A percentile compares a stretch with the other conserved stretches of the same genome.
Evolutionary conservation across 2,888 invertebrate genomes (phyloP).

Genomic region (Lasioglossum morio): DNA sequence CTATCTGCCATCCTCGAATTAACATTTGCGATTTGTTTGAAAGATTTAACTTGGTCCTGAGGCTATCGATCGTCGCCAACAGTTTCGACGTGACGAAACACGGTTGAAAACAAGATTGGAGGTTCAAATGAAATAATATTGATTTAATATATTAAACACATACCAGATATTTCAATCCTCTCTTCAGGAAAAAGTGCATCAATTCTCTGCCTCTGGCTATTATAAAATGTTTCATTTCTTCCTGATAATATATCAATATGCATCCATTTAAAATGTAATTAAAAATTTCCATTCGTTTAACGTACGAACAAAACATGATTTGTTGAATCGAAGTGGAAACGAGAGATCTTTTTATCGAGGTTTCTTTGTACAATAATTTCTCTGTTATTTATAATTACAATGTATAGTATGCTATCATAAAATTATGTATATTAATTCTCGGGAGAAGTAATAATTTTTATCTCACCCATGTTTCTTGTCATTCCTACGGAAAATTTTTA

Average conservation of each 20-base stretch:
- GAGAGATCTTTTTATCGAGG: background rate
- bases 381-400: background rate
- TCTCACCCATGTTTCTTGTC: background rate
- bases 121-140: background rate
- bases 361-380: background rate
- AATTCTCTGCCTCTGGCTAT: background rate
- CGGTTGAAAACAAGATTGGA: constrained; percentile 43
- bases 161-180: background rate
- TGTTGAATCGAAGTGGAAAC: background rate
- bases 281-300: background rate
- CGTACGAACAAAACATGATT: background rate
- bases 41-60: background rate
- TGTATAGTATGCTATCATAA: background rate
- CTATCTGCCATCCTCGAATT: constrained; percentile 32
- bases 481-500: background rate
- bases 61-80: constrained; percentile 32
- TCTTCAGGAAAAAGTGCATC: background rate
- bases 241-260: background rate
- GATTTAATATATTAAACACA: background rate
- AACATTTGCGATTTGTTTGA: constrained; percentile 38
- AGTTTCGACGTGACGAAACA: background rate
- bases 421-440: background rate
- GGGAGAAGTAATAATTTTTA: background rate
- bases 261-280: background rate
- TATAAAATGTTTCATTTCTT: background rate